phyloP scores from a whole-genome alignment of 2,888 invertebrate genomes.

The Latheticus oryzae region DNA sequence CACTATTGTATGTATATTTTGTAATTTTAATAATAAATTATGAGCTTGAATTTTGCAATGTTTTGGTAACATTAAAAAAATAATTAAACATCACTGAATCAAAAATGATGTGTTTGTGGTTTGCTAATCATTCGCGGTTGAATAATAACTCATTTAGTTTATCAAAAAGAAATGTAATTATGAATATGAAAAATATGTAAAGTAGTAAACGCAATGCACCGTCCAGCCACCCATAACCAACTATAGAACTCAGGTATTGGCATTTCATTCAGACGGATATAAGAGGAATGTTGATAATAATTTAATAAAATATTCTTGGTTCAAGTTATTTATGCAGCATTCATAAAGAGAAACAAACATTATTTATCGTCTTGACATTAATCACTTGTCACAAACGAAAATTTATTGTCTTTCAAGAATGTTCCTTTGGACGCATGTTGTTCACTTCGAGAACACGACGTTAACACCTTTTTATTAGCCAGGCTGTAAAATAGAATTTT shows the following conservation, averaged over 20 bases:
- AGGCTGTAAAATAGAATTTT: conserved; percentile 33
- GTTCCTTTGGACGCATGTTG: conserved; percentile 29
- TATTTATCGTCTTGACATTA: conserved; percentile 54
- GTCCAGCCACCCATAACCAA: conserved; percentile 6
- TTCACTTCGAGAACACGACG: conserved; percentile 27
- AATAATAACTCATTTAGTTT: neutral
- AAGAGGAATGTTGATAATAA: conserved; percentile 45
- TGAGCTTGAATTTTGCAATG: too few species aligned
- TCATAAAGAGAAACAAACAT: conserved; percentile 51
- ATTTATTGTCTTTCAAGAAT: conserved; percentile 50
- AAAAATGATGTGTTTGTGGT: too few species aligned
- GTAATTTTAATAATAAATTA: too few species aligned
- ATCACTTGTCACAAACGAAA: conserved; percentile 49
- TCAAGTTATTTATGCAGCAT: conserved; percentile 53
- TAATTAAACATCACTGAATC: too few species aligned
- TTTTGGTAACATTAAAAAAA: too few species aligned
- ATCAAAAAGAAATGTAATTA: conserved; percentile 12
- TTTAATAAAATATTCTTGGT: conserved; percentile 52
- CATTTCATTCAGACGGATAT: conserved; percentile 36
- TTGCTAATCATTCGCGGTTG: too few species aligned
- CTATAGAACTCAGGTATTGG: conserved; percentile 17
- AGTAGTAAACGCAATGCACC: conserved; percentile 14
- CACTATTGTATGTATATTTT: too few species aligned
- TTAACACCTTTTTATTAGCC: conserved; percentile 40
- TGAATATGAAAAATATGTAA: conserved; percentile 20